These are phyloP conservation scores for Tyto alba DNA, from an alignment of 2,113 vertebrate species.

Conservation along the genomic window DNA sequence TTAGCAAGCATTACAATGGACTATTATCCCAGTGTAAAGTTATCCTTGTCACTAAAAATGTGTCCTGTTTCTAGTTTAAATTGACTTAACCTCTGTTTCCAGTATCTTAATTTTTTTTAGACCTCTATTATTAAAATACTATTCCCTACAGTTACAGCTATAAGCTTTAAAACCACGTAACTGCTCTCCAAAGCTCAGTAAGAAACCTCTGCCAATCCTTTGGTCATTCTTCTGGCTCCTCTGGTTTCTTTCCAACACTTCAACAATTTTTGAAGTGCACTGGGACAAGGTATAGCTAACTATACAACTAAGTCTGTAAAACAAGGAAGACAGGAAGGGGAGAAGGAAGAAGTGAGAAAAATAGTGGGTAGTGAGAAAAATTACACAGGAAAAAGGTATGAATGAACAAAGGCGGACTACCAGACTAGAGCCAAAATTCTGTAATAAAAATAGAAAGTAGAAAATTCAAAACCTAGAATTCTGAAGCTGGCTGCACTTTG, in stretches of 20 bases:
- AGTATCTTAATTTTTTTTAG: neutral
- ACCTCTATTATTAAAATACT: neutral
- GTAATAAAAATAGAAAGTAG: neutral
- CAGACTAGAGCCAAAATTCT: neutral
- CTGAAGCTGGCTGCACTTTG: neutral
- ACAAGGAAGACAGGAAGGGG: neutral
- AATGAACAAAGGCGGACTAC: neutral
- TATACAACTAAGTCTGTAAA: constrained; percentile 5
- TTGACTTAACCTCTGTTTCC: neutral
- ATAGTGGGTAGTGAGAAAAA: neutral
- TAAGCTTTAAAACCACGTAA: neutral
- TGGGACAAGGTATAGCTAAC: neutral
- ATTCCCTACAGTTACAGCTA: neutral
- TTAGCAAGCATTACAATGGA: neutral
- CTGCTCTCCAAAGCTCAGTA: neutral
- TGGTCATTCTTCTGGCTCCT: neutral
- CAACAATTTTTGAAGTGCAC: neutral
- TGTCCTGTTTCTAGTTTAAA: neutral
- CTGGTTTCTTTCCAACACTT: constrained; percentile 15
- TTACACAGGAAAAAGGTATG: neutral
- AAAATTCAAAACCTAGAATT: neutral
- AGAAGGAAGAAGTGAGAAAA: constrained; percentile 1
- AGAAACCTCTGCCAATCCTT: neutral
- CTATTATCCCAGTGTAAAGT: neutral
- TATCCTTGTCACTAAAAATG: neutral